Base-by-base conservation (phyloP, 2,113 vertebrate species). In the Theristicus caerulescens region DNA sequence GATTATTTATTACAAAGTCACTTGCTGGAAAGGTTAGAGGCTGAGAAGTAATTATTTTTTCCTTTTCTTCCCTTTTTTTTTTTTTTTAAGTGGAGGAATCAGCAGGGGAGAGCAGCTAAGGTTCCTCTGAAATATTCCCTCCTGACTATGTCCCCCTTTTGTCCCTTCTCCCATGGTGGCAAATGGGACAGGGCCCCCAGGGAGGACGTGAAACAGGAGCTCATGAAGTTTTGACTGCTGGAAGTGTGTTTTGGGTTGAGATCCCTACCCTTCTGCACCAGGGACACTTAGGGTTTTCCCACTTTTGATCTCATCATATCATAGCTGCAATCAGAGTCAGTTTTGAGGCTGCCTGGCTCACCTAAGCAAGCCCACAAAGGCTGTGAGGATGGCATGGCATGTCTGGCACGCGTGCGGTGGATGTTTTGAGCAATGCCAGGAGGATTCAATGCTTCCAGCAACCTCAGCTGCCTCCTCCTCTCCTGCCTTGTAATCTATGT, bases 1-100 rank as follows among this genome's bases (percentile, higher is more conserved):
- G 98, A 98, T 98, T 98, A 98, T 98, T 98, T 98, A 98, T 98
- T 97, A 98, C 98, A 89, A 61, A 98, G 98, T 98, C 98, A 97
- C 98, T 98, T 97, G 98, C 98, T 96, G 90, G 98, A 98, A 98
- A 98, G 98, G 98, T 98, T 98, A 98, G 98, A 98, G 98, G 98
- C 98, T 98, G 98, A 97, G 97, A 98, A 98, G 98, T 98, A 98
- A 98, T 98, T 98, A 97, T 98, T 98, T 98, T 97, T 97, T 96
- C 95, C 97, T 93, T 95, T 97, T 95, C 78, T 91, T 89, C 49
- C 8, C 1, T 32, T 49, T 26, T 82, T 58, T 61, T 71, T 87
- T 94, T 57, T 70, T 93, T 86, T 62, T 83, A 88, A 95, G 87
- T 66, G 76, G 64, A 27, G 16, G 81, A 87, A 94, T 97, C 94